These are phyloP conservation scores for Lindbergichthys nudifrons DNA, from an alignment of 2,797 vertebrate species.

Conservation along the genomic window DNA sequence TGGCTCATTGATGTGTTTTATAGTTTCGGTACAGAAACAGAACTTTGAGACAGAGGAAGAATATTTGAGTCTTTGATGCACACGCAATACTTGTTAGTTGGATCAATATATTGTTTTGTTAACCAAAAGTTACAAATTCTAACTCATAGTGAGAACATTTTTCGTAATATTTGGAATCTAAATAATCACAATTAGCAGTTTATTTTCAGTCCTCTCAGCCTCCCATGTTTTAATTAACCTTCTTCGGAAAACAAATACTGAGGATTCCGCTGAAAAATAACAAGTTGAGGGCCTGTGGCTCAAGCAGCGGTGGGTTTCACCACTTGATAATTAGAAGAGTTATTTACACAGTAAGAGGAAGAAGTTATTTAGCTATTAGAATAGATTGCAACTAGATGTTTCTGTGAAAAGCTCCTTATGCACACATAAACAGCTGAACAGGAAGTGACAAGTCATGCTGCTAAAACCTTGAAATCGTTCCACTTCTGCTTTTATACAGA, in stretches of 20 bases:
- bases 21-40: too few relatives aligned
- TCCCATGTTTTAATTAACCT: neutral
- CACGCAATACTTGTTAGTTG: neutral
- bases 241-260: neutral
- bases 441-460: conserved; percentile 80
- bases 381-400: conserved; percentile 64
- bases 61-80: neutral
- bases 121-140: neutral
- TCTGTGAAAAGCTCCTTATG: conserved; percentile 70
- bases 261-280: neutral
- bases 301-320: neutral
- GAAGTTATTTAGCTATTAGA: conserved; percentile 37
- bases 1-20: neutral
- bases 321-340: conserved; percentile 13
- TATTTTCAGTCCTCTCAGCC: neutral
- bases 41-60: neutral
- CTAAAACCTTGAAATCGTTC: conserved; percentile 73
- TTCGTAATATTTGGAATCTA: neutral
- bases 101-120: neutral
- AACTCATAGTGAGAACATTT: neutral
- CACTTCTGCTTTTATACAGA: conserved; percentile 74
- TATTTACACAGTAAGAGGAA: conserved; percentile 51
- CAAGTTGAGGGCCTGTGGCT: neutral
- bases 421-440: conserved; percentile 82
- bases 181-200: neutral